Percentiles rank a stretch among this genome's conserved stretches.
Evolutionary conservation across 2,113 vertebrate genomes (phyloP).

Genomic region (Crotophaga sulcirostris): DNA sequence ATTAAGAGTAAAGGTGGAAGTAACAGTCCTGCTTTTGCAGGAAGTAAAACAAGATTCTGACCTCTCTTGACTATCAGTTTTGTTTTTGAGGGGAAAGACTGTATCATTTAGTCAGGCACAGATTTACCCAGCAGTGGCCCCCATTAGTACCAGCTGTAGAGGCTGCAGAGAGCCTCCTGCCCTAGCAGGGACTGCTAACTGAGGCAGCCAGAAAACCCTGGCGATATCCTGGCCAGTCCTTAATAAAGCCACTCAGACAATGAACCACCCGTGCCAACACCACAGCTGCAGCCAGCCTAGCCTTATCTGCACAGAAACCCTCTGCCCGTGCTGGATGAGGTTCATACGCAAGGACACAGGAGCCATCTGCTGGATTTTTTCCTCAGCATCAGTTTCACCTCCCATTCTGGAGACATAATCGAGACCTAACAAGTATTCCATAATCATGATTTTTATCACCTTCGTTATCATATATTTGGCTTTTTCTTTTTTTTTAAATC

Average conservation of each 20-base stretch:
- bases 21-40: neutral
- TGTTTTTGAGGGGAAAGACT: neutral
- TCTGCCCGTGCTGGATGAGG: accelerated
- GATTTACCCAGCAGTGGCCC: neutral
- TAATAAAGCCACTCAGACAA: neutral
- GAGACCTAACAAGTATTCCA: too few species aligned
- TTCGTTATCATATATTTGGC: neutral
- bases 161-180: neutral
- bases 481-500: neutral
- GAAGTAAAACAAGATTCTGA: neutral
- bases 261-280: accelerated
- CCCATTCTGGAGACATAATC: accelerated
- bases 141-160: neutral
- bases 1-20: neutral
- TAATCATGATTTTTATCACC: neutral
- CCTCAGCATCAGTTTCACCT: accelerated
- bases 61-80: neutral
- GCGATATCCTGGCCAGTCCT: too few species aligned
- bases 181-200: too few species aligned
- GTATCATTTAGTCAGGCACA: neutral
- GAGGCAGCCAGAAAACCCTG: neutral
- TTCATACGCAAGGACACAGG: accelerated
- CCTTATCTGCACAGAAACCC: neutral
- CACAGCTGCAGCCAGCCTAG: too few species aligned
- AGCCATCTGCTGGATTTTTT: neutral